Base-by-base conservation (phyloP, 35 echinoderm and acorn worm species). In the Lytechinus variegatus region DNA sequence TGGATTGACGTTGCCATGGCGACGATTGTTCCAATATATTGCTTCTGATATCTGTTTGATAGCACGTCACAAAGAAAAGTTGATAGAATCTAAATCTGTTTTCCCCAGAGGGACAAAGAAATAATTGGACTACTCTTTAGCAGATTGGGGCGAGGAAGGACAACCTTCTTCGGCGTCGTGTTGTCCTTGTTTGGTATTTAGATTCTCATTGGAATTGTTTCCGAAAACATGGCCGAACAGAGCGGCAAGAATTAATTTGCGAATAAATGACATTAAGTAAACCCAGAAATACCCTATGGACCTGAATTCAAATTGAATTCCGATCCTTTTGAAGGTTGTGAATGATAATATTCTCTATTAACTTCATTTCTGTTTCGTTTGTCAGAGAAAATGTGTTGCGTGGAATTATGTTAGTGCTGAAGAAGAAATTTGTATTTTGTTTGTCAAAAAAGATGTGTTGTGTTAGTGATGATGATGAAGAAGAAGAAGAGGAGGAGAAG, bases 61-160 rank as follows among this genome's bases (percentile, higher is more conserved):
- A 79, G 66, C 16, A 24, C n/a, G 66, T 24, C 8, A 79, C 6
- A 79, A n/a, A 79, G n/a, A 24, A 24, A 24, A 79, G 14, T 27
- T 79, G 19, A 79, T 79, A 79, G 66, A 79, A 14, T 79, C n/a
- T 79, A 79, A n/a, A 79, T 79, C 66, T 79, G 66, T 79, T 79
- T n/a, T 16, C 5, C 66, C 66, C 19, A 21, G 21, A 79, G 66
- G 66, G 19, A 19, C 16, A 79, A 79, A 79, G 1, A 79, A 24
- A 79, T 79, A 79, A 79, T 79, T 79, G 66, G 19, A 6, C 19
- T 4, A 79, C 66, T 79, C 66, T 79, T 79, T n/a, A 79, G n/a
- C 19, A n/a, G 66, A 79, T 79, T 79, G 21, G 66, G 1, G 16
- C 19, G 66, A 16, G 66, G 21, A 79, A 79, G 66, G 66, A 24